Evolutionary conservation across 2,797 vertebrate genomes (phyloP).

Genomic region (Sciurus vulgaris): DNA sequence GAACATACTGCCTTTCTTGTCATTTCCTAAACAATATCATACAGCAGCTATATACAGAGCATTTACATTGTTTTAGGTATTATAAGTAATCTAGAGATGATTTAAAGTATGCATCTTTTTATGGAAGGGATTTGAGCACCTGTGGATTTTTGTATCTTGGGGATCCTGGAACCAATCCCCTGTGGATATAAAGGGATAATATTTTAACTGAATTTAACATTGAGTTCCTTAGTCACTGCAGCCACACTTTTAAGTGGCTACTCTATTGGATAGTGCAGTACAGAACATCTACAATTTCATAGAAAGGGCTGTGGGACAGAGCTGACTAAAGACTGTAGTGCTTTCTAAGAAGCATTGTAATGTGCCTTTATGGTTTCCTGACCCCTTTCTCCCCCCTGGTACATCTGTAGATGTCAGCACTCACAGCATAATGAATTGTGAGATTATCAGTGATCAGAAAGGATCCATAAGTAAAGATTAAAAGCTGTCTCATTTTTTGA

Average conservation of each 20-base stretch:
- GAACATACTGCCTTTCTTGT: background rate
- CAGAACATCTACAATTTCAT: background rate
- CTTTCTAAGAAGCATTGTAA: background rate
- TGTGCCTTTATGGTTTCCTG: background rate
- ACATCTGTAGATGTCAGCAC: background rate
- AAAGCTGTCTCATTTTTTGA: background rate
- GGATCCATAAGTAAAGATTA: background rate
- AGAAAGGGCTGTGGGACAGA: background rate
- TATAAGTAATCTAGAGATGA: background rate
- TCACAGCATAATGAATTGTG: background rate
- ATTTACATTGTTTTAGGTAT: background rate
- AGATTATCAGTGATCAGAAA: background rate
- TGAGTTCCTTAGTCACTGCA: background rate
- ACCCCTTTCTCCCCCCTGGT: background rate
- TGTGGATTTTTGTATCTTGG: background rate
- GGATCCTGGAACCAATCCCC: background rate
- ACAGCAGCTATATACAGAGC: background rate
- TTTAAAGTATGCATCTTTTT: background rate
- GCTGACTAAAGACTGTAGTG: background rate
- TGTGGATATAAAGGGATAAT: background rate
- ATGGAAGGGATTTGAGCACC: background rate
- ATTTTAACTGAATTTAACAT: background rate
- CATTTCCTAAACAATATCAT: background rate
- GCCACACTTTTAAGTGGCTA: background rate
- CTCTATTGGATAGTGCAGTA: too few relatives aligned